Conservation (phyloP, 2,797 vertebrate genomes). For the Acanthornis magna region DNA sequence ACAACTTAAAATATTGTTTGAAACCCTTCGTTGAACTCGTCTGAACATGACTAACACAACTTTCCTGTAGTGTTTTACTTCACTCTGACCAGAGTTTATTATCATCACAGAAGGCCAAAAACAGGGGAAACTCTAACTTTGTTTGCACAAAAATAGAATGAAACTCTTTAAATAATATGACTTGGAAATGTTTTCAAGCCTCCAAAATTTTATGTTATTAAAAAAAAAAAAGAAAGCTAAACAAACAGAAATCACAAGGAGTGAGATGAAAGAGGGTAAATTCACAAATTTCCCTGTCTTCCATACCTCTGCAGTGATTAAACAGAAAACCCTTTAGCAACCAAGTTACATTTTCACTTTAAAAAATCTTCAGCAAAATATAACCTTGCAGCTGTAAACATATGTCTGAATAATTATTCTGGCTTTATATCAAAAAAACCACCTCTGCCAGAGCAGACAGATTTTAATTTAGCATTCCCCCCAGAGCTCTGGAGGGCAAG, state of each 20-base stretch:
- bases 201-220: neutral
- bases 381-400: slow-evolving; percentile 75
- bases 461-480: slow-evolving; percentile 81
- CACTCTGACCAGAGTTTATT: neutral
- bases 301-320: slow-evolving; percentile 17
- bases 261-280: slow-evolving; percentile 34
- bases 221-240: neutral
- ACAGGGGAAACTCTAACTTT: neutral
- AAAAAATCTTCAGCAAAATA: slow-evolving; percentile 70
- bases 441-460: slow-evolving; percentile 77
- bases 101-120: neutral
- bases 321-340: slow-evolving; percentile 63
- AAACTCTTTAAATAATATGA: neutral
- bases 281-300: neutral
- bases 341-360: slow-evolving; percentile 61
- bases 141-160: neutral
- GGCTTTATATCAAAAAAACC: slow-evolving; percentile 77
- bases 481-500: slow-evolving; percentile 80
- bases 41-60: slow-evolving; percentile 29
- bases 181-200: neutral
- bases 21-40: slow-evolving; percentile 62
- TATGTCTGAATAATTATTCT: slow-evolving; percentile 79
- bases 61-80: slow-evolving; percentile 15
- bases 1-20: slow-evolving; percentile 71
- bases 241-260: slow-evolving; percentile 12